phyloP scores from a whole-genome alignment of 2,888 invertebrate genomes.

The Pediacus dermestoides region DNA sequence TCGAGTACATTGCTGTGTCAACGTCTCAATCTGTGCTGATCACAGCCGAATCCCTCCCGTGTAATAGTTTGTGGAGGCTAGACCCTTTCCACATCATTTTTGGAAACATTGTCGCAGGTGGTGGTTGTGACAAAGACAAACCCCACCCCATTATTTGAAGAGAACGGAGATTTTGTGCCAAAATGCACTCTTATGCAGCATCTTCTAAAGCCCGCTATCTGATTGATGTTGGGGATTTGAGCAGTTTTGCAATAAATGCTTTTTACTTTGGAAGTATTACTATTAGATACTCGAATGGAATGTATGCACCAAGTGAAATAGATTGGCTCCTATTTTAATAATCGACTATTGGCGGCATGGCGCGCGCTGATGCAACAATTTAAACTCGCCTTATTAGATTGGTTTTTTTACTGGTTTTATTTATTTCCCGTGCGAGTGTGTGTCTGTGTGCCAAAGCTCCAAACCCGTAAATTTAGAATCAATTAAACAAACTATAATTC shows the following conservation, averaged over 20 bases:
- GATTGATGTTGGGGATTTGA: slow-evolving; percentile 45
- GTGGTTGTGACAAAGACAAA: slow-evolving; percentile 1
- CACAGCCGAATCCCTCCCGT: slow-evolving; percentile 37
- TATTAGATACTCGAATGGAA: too few relatives aligned
- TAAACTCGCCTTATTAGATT: background rate
- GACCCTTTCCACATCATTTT: too few relatives aligned
- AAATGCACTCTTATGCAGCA: slow-evolving; percentile 41
- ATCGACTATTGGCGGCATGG: slow-evolving; percentile 6
- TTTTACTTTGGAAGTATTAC: too few relatives aligned
- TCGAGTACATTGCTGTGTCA: slow-evolving; percentile 48
- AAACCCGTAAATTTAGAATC: slow-evolving; percentile 11
- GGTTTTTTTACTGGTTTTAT: too few relatives aligned
- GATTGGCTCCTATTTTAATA: slow-evolving; percentile 5
- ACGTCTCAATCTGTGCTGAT: slow-evolving; percentile 44
- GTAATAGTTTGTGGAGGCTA: background rate
- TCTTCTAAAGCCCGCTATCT: slow-evolving; percentile 39
- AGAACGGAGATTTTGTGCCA: slow-evolving; percentile 5
- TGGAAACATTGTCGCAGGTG: background rate
- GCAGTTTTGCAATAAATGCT: slow-evolving; percentile 40
- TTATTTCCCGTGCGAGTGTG: too few relatives aligned
- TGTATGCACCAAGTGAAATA: slow-evolving; percentile 4
- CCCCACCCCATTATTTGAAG: too few relatives aligned
- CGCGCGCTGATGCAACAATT: background rate
- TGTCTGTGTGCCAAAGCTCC: slow-evolving; percentile 7
- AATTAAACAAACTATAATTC: slow-evolving; percentile 11